Evolutionary conservation across 2,797 vertebrate species (phyloP).

Genomic region (Echeneis naucrates): DNA sequence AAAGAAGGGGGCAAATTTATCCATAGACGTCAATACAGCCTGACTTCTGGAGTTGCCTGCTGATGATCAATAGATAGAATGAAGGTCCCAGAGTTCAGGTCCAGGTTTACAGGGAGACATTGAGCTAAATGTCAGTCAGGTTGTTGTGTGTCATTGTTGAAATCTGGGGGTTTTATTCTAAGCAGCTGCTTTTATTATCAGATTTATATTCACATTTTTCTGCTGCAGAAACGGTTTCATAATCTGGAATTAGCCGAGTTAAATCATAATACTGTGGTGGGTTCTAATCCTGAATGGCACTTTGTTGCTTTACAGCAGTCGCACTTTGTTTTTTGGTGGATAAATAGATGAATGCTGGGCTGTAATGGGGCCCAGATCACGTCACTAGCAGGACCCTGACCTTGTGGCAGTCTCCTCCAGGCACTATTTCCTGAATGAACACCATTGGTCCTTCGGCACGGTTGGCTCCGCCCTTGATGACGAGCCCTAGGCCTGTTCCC

Average conservation of each 20-base stretch:
- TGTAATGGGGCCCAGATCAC: background rate
- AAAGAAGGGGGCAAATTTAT: too few relatives aligned
- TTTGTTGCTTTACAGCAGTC: background rate
- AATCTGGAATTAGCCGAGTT: background rate
- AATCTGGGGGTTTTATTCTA: background rate
- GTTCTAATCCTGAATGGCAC: too few relatives aligned
- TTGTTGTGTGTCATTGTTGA: too few relatives aligned
- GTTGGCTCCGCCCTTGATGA: constrained; percentile 91
- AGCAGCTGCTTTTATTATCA: background rate
- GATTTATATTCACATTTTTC: background rate
- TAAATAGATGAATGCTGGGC: background rate
- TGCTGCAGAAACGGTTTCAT: too few relatives aligned
- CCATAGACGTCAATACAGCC: too few relatives aligned
- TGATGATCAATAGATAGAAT: too few relatives aligned
- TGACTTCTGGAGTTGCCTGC: too few relatives aligned
- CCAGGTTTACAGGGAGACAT: too few relatives aligned
- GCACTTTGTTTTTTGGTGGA: background rate
- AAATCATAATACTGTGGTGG: too few relatives aligned
- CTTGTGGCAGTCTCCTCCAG: constrained; percentile 95
- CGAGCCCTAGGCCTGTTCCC: constrained; percentile 90
- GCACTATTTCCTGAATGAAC: constrained; percentile 91
- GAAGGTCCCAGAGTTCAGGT: too few relatives aligned
- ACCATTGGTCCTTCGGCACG: constrained; percentile 93
- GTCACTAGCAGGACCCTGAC: constrained; percentile 71
- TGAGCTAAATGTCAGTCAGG: too few relatives aligned